phyloP scores from a whole-genome alignment of 2,113 vertebrate species.

The Apeltes quadracus region DNA sequence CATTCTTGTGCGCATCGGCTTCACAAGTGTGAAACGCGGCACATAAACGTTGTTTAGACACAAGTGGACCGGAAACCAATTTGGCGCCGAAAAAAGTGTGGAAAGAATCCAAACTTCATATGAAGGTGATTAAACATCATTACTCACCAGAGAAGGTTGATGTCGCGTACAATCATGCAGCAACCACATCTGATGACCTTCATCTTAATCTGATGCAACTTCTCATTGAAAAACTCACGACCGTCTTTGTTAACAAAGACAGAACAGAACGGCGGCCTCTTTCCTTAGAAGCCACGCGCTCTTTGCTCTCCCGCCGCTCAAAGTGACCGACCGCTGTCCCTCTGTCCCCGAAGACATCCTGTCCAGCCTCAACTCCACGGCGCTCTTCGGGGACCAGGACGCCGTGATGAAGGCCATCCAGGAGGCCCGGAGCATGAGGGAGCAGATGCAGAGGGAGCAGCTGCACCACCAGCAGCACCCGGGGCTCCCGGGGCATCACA shows the following conservation, averaged over 20 bases:
- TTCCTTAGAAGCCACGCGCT: not conserved
- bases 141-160: not conserved
- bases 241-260: not conserved
- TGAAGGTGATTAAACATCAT: not conserved
- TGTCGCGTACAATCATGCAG: not conserved
- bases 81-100: not conserved
- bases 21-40: slow-evolving; percentile 57
- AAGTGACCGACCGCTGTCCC: not conserved
- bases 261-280: not conserved
- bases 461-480: slow-evolving; percentile 91
- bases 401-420: slow-evolving; percentile 99
- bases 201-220: not conserved
- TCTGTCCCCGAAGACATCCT: slow-evolving; percentile 90
- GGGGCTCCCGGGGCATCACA: slow-evolving; percentile 76
- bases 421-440: slow-evolving; percentile 98
- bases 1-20: slow-evolving; percentile 51
- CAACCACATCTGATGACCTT: not conserved
- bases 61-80: slow-evolving; percentile 42
- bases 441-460: slow-evolving; percentile 95
- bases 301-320: not conserved
- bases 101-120: not conserved
- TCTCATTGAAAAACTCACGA: not conserved
- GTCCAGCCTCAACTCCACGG: slow-evolving; percentile 98
- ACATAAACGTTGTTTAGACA: slow-evolving; percentile 42
- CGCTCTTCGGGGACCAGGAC: slow-evolving; percentile 98